phyloP scores from a whole-genome alignment of 2,797 vertebrate genomes.

The Trematomus bernacchii region DNA sequence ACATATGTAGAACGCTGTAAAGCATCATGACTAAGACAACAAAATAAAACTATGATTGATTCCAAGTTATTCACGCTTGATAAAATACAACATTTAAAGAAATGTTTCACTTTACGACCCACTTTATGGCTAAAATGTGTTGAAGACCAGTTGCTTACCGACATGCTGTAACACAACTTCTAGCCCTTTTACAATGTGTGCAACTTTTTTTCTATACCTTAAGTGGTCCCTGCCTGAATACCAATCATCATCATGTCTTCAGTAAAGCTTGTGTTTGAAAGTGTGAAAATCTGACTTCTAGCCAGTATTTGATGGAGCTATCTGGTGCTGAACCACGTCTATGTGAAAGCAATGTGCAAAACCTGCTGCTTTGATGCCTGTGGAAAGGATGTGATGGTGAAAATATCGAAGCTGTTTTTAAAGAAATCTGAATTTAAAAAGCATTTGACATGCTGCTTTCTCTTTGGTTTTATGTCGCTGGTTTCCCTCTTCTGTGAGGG shows the following conservation, averaged over 20 bases:
- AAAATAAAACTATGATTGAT: too few relatives aligned
- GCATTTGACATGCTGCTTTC: rapidly evolving
- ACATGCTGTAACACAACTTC: too few relatives aligned
- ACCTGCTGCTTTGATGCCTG: rapidly evolving
- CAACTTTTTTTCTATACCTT: background rate
- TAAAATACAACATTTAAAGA: background rate
- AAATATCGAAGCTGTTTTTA: background rate
- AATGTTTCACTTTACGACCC: too few relatives aligned
- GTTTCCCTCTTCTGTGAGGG: background rate
- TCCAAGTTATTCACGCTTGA: rapidly evolving
- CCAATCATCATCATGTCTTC: background rate
- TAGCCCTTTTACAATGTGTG: rapidly evolving
- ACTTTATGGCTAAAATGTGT: rapidly evolving
- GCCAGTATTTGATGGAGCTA: background rate
- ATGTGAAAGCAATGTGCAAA: background rate
- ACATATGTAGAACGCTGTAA: rapidly evolving
- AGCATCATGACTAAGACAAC: too few relatives aligned
- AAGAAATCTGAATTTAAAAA: background rate
- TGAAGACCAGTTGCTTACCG: background rate
- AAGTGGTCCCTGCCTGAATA: background rate
- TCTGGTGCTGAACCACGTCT: background rate
- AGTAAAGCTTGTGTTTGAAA: background rate
- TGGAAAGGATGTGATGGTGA: rapidly evolving
- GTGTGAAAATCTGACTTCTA: rapidly evolving
- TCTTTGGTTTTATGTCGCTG: too few relatives aligned